Evolutionary conservation across 2,797 vertebrate species (phyloP), one percentile per base, ranked within the genome.

Genomic region (Paguma larvata): DNA sequence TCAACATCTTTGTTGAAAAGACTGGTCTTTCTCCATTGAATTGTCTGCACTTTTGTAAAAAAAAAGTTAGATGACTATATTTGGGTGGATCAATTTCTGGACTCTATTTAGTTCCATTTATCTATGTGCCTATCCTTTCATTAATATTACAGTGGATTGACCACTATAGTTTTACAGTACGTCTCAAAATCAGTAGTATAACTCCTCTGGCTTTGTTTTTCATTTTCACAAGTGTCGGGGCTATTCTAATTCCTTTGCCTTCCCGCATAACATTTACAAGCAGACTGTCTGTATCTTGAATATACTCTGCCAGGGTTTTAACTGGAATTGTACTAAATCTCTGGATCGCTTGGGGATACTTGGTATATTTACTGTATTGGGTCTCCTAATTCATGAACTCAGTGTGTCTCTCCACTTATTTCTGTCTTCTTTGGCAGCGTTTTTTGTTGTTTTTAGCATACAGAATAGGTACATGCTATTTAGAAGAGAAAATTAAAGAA

Each of bases 1-100:
- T 83, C 70, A 75, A 77, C 3, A 89, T 11, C 34, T 80, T 95
- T 73, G 32, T 68, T 97, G 30, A 93, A 95, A 97, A 94, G 15
- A 92, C 6, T 53, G 9, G 27, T 16, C 30, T 96, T 91, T 85
- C 77, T 51, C 46, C 63, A 85, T 15, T 67, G 51, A 93, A 62
- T 41, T 89, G 14, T 77, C 73, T 96, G 63, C 18, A 62, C 16
- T 72, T 95, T 63, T 72, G n/a, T 46, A 10, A 72, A 94, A 90
- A 38, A 46, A 75, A 75, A 77, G 51, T 73, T 19, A 86, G 25
- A 91, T 95, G 48, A 56, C 78, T 51, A 1, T 59, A 30, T 48
- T 63, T 48, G n/a, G 63, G 14, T 62, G 8, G 34, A n/a, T 51
- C 14, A 63, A 51, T 73, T 70, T 82, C 79, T 79, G 41, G 14